These are phyloP conservation scores for Drosophila mulleri DNA, from an alignment of 2,888 invertebrate genomes.

Conservation along the genomic window DNA sequence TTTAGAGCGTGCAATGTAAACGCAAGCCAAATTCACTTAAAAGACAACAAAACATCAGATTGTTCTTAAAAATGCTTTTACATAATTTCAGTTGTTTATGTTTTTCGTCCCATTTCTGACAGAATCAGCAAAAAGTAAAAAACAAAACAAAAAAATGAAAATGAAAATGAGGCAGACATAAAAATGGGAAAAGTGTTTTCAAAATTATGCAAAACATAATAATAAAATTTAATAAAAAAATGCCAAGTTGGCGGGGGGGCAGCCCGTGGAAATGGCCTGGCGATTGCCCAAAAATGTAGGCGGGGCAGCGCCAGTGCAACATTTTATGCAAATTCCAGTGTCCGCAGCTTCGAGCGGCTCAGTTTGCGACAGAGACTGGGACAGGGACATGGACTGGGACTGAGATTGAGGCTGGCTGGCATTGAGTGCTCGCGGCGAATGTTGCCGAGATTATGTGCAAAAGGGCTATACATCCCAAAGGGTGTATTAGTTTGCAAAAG, in stretches of 20 bases:
- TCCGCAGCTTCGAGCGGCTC: constrained; percentile 39
- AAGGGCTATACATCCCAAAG: constrained; percentile 33
- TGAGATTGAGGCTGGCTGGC: background rate
- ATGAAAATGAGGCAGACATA: constrained; percentile 4
- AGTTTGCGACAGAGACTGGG: constrained; percentile 12
- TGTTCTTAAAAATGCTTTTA: constrained; percentile 8
- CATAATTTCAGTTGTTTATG: constrained; percentile 30
- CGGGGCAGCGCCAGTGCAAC: constrained; percentile 42
- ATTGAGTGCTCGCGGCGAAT: background rate
- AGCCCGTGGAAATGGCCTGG: constrained; percentile 22
- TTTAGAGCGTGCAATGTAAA: background rate
- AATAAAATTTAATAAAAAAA: constrained; percentile 75
- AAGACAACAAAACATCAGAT: background rate
- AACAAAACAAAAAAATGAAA: background rate
- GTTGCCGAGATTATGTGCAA: constrained; percentile 35
- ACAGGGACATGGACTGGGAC: background rate
- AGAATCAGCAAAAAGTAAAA: constrained; percentile 13
- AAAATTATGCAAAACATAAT: constrained; percentile 77
- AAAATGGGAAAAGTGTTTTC: constrained; percentile 16
- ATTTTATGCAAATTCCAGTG: constrained; percentile 71
- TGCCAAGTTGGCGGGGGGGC: constrained; percentile 35
- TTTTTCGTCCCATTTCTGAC: constrained; percentile 10
- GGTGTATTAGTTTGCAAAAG: background rate
- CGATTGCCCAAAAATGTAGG: constrained; percentile 51
- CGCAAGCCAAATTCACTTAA: background rate